Evolutionary conservation across 2,113 vertebrate species (phyloP).

Genomic region (Megalops atlanticus): DNA sequence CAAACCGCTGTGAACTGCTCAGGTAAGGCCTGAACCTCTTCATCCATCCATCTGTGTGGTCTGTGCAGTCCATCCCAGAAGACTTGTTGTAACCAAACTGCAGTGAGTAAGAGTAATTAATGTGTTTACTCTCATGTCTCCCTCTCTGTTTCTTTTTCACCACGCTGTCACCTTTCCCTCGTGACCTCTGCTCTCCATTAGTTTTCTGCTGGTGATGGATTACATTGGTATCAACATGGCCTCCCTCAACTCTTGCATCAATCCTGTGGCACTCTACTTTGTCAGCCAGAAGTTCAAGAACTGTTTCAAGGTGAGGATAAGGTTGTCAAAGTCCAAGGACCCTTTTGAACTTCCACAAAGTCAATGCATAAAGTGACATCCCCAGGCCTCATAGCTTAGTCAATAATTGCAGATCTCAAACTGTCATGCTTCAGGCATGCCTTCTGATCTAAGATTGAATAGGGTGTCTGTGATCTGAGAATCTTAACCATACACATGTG

Average conservation of each 20-base stretch:
- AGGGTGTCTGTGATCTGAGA: background rate
- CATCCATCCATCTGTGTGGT: background rate
- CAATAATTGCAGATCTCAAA: background rate
- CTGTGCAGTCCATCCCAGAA: background rate
- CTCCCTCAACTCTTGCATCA: constrained; percentile 90
- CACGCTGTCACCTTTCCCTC: constrained; percentile 39
- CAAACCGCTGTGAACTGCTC: constrained; percentile 84
- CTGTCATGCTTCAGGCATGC: background rate
- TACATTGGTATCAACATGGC: constrained; percentile 94
- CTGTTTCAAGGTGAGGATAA: constrained; percentile 81
- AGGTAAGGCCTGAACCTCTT: constrained; percentile 64
- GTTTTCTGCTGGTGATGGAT: constrained; percentile 89
- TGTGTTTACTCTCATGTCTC: background rate
- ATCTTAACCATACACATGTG: background rate
- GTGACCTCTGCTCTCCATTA: constrained; percentile 35
- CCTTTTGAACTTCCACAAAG: background rate
- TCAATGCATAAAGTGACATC: background rate
- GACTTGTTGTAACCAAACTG: background rate
- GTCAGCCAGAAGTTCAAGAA: constrained; percentile 92
- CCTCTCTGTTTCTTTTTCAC: constrained; percentile 26
- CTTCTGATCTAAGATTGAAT: background rate
- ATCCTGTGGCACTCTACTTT: constrained; percentile 88
- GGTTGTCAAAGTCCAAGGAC: background rate
- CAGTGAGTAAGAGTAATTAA: background rate
- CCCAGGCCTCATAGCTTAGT: background rate